Conservation (phyloP, 53 echinoderm and acorn worm species). For the Hippasteria phrygiana region DNA sequence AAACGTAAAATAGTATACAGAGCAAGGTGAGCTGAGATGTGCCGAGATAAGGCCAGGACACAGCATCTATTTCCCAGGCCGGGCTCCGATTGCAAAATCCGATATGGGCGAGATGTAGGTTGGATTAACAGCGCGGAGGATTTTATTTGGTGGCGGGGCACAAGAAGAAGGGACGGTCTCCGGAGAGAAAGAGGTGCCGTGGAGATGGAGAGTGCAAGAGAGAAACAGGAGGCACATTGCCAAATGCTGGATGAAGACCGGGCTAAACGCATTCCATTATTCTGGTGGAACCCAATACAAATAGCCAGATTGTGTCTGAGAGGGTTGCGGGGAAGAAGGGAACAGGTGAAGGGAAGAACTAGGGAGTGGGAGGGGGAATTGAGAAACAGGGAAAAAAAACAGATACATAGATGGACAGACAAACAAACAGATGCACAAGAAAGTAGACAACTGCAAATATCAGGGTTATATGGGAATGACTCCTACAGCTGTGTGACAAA, state of each 20-base stretch:
- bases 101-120: constrained; percentile 43
- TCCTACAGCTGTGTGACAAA: no score
- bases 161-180: constrained; percentile 9
- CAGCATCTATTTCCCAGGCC: constrained; percentile 45
- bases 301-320: constrained; percentile 17
- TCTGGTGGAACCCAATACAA: constrained; percentile 41
- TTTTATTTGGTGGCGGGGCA: constrained; percentile 34
- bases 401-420: not conserved
- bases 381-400: not conserved
- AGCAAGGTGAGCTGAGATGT: not conserved
- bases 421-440: not conserved
- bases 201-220: constrained; percentile 3
- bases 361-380: not conserved
- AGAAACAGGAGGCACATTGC: not conserved
- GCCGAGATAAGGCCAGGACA: not conserved
- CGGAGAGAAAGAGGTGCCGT: not conserved
- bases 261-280: constrained; percentile 36
- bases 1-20: not conserved
- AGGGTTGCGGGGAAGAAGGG: not conserved
- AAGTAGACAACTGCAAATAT: not conserved
- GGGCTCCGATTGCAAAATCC: constrained; percentile 47
- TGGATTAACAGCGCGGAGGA: constrained; percentile 47
- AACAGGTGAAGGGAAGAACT: not conserved
- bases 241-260: constrained; percentile 6
- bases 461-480: not conserved